A percentile compares a stretch with the other conserved stretches of the same genome.
Conservation (phyloP, 2,113 vertebrate genomes). For the Cynopterus brachyotis region DNA sequence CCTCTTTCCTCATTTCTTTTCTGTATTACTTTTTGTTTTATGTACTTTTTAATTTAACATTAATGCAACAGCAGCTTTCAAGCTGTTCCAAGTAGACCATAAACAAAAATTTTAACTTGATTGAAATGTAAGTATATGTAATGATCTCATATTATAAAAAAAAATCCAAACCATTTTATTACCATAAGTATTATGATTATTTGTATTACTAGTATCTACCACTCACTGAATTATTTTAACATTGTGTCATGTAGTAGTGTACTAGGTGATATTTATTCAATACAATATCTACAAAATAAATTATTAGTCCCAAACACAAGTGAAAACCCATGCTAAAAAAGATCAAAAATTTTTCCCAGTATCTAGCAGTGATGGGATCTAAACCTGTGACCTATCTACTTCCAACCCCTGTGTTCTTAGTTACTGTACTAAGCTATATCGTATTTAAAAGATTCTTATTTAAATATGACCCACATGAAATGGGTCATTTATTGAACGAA, state of each 20-base stretch:
- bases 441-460: slow-evolving; percentile 37
- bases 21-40: neutral
- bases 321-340: neutral
- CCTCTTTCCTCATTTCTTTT: neutral
- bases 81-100: neutral
- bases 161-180: neutral
- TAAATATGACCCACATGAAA: slow-evolving; percentile 42
- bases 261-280: neutral
- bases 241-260: neutral
- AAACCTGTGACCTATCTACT: neutral
- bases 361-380: neutral
- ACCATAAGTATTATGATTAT: neutral
- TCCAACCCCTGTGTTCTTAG: slow-evolving; percentile 10
- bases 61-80: neutral
- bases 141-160: neutral
- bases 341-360: neutral
- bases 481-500: slow-evolving; percentile 8
- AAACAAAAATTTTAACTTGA: neutral
- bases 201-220: neutral
- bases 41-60: neutral
- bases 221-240: neutral
- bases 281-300: neutral
- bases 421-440: neutral
- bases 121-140: neutral
- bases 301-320: neutral